Base-by-base conservation (phyloP, 2,888 invertebrate species). In the Unio pictorum region DNA sequence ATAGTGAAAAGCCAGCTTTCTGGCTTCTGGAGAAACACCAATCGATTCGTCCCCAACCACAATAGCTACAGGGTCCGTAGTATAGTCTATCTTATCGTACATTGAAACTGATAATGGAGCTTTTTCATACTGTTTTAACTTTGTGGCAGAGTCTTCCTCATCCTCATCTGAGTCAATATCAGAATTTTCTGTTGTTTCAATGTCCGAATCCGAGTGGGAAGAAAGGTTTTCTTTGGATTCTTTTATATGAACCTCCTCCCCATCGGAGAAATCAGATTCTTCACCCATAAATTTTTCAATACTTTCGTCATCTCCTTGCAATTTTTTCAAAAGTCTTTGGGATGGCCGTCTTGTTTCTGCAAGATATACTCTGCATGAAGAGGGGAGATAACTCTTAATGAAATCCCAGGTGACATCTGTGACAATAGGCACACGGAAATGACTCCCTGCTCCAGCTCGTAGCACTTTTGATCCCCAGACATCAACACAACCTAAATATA, bases 381-480 rank as follows among this genome's bases (percentile, higher is more conserved):
- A 34, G 4, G 72, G 86, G 15, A 94, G 86, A 64, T 91, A 84
- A 57, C 90, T 89, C 11, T 89, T 79, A 54, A 95, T 91, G 1
- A 93, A 91, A 5, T 92, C 87, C 95, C 95, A 95, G 0, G 91
- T 91, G 64, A 94, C 84, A 71, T 93, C 92, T 70, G 91, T 91
- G n/a, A 91, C 86, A 69, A 97, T 93, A 20, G 94, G 93, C 15
- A 96, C 84, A 67, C 93, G 92, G 86, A 97, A 97, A 88, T 97
- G 96, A 5, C 95, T 94, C 1, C 97, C 97, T 74, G 94, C 93
- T 7, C 94, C 96, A 80, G 95, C 93, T 81, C 97, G 92, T 55
- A 97, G 89, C 0, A 96, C 96, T 92, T 97, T 98, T 0, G 94
- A 91, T 74, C 96, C 95, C 97, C 97, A 98, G 0, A 95, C 91